Base-by-base conservation (phyloP, 2,113 vertebrate species). In the Cynopterus brachyotis region DNA sequence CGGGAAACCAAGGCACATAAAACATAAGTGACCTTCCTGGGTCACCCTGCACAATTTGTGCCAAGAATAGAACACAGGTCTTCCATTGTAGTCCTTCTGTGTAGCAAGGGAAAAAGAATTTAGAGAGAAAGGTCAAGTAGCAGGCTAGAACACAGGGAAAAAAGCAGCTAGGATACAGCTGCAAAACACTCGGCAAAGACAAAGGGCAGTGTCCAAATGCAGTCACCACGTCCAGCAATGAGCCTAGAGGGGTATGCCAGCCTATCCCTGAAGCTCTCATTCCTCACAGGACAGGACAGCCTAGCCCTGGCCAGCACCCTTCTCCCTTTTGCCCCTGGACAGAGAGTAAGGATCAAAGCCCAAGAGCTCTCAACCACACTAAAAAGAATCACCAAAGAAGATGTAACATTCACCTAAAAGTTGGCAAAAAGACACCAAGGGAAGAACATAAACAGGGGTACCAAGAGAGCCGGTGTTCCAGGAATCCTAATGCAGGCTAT, bases 91-190 rank as follows among this genome's bases (percentile, higher is more conserved):
- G n/a, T 87, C 73, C 66, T 62, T 57, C 59, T 55, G 12, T 6
- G 13, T 35, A 50, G 20, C 69, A 60, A 76, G 19, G 30, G n/a
- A 69, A 76, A 92, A n/a, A 62, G 50, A 90, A 72, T 50, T 75
- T 26, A 4, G 69, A 90, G 57, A 78, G 47, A 92, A 95, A 96
- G 76, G 84, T 67, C 81, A 72, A 47, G 73, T 3, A 83, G 88
- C 53, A 83, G 88, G 75, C 53, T 16, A 83, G 78, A 26, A 81
- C 1, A 1, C 53, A 53, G 22, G 59, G 55, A 32, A 9, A 35
- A 37, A 28, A 22, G 53, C 83, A 60, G 42, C 57, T 11, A 45
- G 32, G 80, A 55, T n/a, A 42, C 64, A 92, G 84, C 19, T 30
- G 45, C n/a, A 35, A 70, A 55, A 79, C 87, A 72, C 30, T 32